Percentiles rank a stretch among this genome's conserved stretches.
Evolutionary conservation across 1,140 invertebrate genomes (phyloP).

Genomic region (Drosophila teissieri): DNA sequence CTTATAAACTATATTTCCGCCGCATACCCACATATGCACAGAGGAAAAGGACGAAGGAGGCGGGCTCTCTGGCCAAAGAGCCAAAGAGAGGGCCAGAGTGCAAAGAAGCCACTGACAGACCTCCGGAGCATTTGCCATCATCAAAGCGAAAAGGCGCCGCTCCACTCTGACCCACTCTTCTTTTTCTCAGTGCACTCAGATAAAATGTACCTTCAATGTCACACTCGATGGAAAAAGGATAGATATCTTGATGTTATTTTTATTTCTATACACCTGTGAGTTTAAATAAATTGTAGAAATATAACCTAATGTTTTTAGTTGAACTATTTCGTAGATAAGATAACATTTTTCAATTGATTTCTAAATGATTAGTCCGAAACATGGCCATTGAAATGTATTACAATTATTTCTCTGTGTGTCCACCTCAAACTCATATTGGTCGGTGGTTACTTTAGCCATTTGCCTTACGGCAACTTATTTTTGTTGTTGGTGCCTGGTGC

Average conservation of each 20-base stretch:
- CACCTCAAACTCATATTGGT: constrained; percentile 74
- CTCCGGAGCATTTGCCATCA: constrained; percentile 72
- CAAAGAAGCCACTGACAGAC: constrained; percentile 60
- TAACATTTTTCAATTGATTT: too few relatives aligned
- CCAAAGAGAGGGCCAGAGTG: constrained; percentile 3
- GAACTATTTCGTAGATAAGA: too few relatives aligned
- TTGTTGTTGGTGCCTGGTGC: constrained; percentile 34
- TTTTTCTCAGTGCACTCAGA: constrained; percentile 8
- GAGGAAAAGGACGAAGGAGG: background rate
- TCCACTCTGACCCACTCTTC: constrained; percentile 22
- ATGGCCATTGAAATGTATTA: too few relatives aligned
- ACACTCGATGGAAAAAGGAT: too few relatives aligned
- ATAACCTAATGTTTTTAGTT: too few relatives aligned
- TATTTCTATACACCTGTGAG: too few relatives aligned
- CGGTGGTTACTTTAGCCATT: constrained; percentile 78
- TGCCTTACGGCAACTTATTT: constrained; percentile 66
- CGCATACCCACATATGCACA: constrained; percentile 36
- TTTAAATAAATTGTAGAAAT: too few relatives aligned
- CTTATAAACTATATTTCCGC: constrained; percentile 57
- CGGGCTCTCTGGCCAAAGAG: background rate
- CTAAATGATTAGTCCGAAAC: too few relatives aligned
- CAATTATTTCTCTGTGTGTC: constrained; percentile 4
- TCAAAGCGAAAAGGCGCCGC: constrained; percentile 74
- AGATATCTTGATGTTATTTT: too few relatives aligned
- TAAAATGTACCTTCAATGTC: too few relatives aligned